Percentiles rank a stretch among this genome's conserved stretches.
phyloP scores from a whole-genome alignment of 2,888 invertebrate genomes.

The Coleophora flavipennella region DNA sequence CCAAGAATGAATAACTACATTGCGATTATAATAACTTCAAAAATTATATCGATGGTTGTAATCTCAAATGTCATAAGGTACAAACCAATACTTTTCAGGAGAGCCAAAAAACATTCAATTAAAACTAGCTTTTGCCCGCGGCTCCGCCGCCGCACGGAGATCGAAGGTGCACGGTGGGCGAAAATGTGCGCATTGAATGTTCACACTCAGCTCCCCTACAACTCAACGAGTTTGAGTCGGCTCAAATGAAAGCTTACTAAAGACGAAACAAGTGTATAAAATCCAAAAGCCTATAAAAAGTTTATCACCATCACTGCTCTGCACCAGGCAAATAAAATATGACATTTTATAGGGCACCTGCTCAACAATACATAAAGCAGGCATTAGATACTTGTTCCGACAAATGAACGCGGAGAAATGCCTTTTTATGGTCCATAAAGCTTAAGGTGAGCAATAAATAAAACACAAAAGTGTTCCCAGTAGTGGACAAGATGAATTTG shows the following conservation, averaged over 20 bases:
- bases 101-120: no score
- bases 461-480: conserved; percentile 24
- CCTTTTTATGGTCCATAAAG: conserved; percentile 40
- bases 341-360: conserved; percentile 25
- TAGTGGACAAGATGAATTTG: conserved; percentile 26
- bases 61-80: no score
- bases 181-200: no score
- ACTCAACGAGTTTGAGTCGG: no score
- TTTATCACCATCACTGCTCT: conserved; percentile 18
- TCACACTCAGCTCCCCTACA: no score
- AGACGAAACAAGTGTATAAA: not conserved
- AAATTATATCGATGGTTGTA: no score
- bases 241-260: not conserved
- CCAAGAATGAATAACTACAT: no score
- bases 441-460: conserved; percentile 34
- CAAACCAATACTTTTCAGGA: no score
- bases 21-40: no score
- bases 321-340: conserved; percentile 29
- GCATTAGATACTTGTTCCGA: conserved; percentile 22
- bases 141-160: no score
- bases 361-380: conserved; percentile 22
- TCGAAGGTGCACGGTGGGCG: no score
- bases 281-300: conserved; percentile 20
- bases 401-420: conserved; percentile 28
- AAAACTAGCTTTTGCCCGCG: no score